Evolutionary conservation across 2,888 invertebrate species (phyloP).

Genomic region (Drosophila mayaguana): DNA sequence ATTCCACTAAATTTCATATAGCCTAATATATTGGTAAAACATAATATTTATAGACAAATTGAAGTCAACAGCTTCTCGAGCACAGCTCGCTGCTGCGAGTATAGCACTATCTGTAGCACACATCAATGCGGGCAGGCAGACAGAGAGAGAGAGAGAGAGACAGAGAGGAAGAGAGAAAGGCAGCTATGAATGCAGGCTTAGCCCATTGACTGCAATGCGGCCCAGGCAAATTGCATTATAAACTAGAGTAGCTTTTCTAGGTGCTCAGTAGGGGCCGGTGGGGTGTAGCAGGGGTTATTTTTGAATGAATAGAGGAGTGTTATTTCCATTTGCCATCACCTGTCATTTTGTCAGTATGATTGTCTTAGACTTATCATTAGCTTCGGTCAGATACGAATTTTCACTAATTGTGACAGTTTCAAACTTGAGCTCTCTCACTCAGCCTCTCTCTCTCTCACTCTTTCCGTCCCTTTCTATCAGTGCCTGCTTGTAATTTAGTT

Average conservation of each 20-base stretch:
- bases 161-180: constrained; percentile 5
- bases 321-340: constrained; percentile 36
- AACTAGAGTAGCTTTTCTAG: constrained; percentile 14
- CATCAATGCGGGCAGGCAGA: constrained; percentile 63
- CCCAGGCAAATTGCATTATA: constrained; percentile 49
- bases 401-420: constrained; percentile 37
- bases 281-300: constrained; percentile 1
- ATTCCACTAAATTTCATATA: background rate
- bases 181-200: constrained; percentile 36
- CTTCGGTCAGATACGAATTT: constrained; percentile 32
- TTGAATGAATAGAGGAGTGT: constrained; percentile 32
- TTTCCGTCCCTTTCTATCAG: background rate
- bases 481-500: constrained; percentile 12
- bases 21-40: no score
- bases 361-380: constrained; percentile 44
- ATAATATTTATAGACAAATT: background rate
- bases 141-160: constrained; percentile 21
- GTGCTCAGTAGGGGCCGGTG: background rate
- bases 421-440: background rate
- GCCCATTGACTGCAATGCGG: constrained; percentile 59
- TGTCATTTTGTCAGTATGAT: constrained; percentile 21
- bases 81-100: constrained; percentile 28
- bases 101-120: constrained; percentile 35
- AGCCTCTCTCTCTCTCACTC: no score
- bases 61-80: background rate